Evolutionary conservation across 2,113 vertebrate species (phyloP), one percentile per base, ranked within the genome.

Genomic region (Synchiropus splendidus): DNA sequence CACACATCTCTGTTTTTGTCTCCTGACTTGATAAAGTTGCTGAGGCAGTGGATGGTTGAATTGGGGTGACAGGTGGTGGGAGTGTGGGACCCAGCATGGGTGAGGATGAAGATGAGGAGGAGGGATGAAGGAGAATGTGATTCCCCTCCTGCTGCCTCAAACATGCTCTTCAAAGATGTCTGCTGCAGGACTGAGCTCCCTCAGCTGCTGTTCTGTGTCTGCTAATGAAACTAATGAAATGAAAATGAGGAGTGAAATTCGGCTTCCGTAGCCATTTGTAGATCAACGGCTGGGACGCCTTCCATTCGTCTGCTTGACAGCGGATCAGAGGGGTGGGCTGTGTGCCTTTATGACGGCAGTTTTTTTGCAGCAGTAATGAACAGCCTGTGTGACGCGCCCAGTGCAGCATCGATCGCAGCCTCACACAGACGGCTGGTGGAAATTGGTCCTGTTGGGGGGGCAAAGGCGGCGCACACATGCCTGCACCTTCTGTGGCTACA

Each of bases 401-500:
- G 8, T 12, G 54, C 61, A 39, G 64, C 67, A 75, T 77, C 61
- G 71, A 77, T 77, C 40, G 21, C 56, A n/a, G 67, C 42, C 58
- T 61, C 61, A 60, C 69, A 69, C 71, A 77, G 74, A 68, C 63
- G 64, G 75, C 13, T 48, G 48, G 64, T 64, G 63, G 68, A 72
- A 74, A 82, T 78, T 68, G 65, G 67, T 63, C 61, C 58, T 69
- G 62, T 51, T 57, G 72, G 64, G 69, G 53, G 49, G 17, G 54
- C 39, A 39, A 42, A 57, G 67, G 67, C 51, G 60, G 57, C 15
- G 51, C 70, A 60, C 68, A 69, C 61, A 76, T 62, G 70, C 68
- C 67, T 72, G 39, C 48, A 34, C 74, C 76, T 74, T 78, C 76
- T 78, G 79, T 63, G 42, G 72, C 55, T 54, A 51, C 72, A 76